Percentiles rank a stretch among this genome's conserved stretches.
These are phyloP conservation scores for Steatornis caripensis DNA, from an alignment of 2,113 vertebrate genomes.

Conservation along the genomic window DNA sequence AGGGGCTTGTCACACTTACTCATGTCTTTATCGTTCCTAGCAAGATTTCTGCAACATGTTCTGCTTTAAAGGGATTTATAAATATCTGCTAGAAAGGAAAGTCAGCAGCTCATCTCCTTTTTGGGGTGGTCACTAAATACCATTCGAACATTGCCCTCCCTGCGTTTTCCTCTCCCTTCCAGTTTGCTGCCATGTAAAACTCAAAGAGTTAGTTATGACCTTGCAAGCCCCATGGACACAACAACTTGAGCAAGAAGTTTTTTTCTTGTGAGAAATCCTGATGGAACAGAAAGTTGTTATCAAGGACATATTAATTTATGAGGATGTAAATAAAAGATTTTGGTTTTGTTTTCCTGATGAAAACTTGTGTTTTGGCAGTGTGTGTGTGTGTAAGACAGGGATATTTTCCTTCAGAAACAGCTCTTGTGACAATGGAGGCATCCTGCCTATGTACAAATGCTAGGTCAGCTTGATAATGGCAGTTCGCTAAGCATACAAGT, in stretches of 20 bases:
- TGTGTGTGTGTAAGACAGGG: not conserved
- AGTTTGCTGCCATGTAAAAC: not conserved
- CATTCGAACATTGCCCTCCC: not conserved
- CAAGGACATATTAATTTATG: not conserved
- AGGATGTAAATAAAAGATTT: not conserved
- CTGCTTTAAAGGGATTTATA: conserved; percentile 7
- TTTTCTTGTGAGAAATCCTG: not conserved
- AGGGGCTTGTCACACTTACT: conserved; percentile 34
- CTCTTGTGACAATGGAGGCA: not conserved
- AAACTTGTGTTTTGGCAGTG: not conserved
- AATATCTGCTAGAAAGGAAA: not conserved
- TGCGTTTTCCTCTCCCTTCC: not conserved
- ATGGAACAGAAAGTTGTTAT: not conserved
- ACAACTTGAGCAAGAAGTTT: not conserved
- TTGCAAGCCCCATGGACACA: not conserved
- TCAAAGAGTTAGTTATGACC: not conserved
- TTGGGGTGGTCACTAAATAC: not conserved
- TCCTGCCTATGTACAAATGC: not conserved
- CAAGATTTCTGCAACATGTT: conserved; percentile 13
- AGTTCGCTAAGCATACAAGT: not conserved
- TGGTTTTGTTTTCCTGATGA: not conserved
- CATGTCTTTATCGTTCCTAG: not conserved
- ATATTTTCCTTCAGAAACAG: not conserved
- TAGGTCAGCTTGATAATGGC: not conserved
- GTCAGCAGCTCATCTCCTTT: not conserved